Conservation (phyloP, 2,113 vertebrate genomes). For the Phylloscopus trochilus region DNA sequence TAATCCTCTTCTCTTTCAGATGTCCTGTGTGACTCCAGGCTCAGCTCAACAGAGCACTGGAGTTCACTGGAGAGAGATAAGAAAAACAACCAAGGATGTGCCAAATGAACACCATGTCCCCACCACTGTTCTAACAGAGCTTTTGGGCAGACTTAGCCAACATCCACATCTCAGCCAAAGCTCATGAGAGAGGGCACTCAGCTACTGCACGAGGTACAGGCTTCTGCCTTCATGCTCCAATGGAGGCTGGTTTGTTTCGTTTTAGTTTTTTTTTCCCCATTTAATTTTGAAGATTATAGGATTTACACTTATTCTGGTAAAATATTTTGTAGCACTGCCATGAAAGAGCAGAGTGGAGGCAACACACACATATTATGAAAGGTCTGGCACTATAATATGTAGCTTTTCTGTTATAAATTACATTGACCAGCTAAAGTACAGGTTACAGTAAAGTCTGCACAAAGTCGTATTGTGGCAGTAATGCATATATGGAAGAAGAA, state of each 20-base stretch:
- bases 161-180: background rate
- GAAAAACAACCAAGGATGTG: background rate
- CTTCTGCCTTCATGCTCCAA: background rate
- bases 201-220: accelerated
- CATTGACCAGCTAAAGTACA: conserved; percentile 50
- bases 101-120: background rate
- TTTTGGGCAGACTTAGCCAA: background rate
- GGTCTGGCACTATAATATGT: background rate
- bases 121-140: background rate
- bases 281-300: conserved; percentile 46
- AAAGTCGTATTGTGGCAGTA: background rate
- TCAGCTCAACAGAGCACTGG: background rate
- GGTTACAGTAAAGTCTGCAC: conserved; percentile 19
- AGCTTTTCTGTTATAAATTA: conserved; percentile 44
- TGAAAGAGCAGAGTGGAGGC: background rate
- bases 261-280: background rate
- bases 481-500: background rate
- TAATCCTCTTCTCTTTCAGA: background rate
- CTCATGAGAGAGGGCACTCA: background rate
- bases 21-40: background rate
- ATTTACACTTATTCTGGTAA: background rate
- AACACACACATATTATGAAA: background rate
- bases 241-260: background rate
- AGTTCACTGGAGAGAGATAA: background rate
- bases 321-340: conserved; percentile 31